Evolutionary conservation across 2,113 vertebrate genomes (phyloP), one percentile per base, ranked within the genome.

Genomic region (Hoplias malabaricus): DNA sequence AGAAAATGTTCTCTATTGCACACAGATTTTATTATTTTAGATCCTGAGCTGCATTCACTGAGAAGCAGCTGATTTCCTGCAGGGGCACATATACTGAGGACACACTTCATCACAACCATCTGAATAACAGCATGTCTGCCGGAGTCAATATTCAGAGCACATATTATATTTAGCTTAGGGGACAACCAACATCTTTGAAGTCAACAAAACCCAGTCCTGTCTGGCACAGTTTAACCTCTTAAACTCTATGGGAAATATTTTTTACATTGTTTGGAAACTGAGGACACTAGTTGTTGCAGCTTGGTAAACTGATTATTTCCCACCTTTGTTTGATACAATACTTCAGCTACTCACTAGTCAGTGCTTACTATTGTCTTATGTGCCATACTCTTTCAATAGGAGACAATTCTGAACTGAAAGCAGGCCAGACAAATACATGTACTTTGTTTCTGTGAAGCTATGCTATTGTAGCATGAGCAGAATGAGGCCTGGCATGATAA

Each of bases 51-150:
- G 12, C n/a, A 11, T 19, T 34, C 53, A 21, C 46, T 34, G 16
- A 65, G 27, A 62, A 29, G 33, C 70, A 80, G 53, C 69, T 69
- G 56, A 29, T 48, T 75, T 82, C 66, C 56, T 73, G 34, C n/a
- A 10, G 16, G 13, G 31, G 19, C 31, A 57, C 36, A 48, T 75
- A 48, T 68, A 25, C 62, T 77, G 42, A 76, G 46, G 63, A 42
- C 11, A 14, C 8, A 31, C 23, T 72, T 57, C 61, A 59, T 75
- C 50, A 48, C 25, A 72, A 33, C 61, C 62, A 66, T 54, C 38
- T 69, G 40, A 77, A 46, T 59, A 29, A 19, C 70, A 34, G 31
- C 40, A 73, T 73, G 59, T 48, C 36, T 57, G 14, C 63, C 36
- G 34, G 50, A 81, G 6, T 73, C 42, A 77, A 34, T 19, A 56